Evolutionary conservation across 2,888 invertebrate species (phyloP), one percentile per base, ranked within the genome.

Genomic region (Allygus modestus): DNA sequence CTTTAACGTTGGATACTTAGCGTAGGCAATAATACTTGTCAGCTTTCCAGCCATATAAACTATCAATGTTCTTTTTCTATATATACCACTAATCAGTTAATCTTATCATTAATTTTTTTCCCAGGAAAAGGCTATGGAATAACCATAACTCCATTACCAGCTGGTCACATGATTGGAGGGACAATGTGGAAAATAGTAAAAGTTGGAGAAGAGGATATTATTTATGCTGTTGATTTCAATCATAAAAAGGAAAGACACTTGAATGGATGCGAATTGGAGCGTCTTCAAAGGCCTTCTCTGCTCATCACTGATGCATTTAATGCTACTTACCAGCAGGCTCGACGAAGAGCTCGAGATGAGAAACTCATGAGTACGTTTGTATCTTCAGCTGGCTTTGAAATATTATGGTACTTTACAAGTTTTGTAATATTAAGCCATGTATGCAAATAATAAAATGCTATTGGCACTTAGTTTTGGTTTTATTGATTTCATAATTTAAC

Each of bases 121-220:
- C 1, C 89, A 96, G 97, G 97, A 0, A 98, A 98, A 92, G 99
- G 99, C 0, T 95, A 98, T 90, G 99, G 99, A 0, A 93, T 99
- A 33, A 97, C 98, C 15, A 96, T 97, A 75, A 99, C 98, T 0
- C 99, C 99, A 0, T 91, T 99, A 26, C 97, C 98, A 9, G 99
- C 99, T 0, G 97, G 99, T 0, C 99, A 99, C 90, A 98, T 99
- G 94, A 96, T 99, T 73, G 99, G 99, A 0, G 99, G 99, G 20
- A 98, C 99, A 0, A 97, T 99, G 79, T 99, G 99, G 99, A 97
- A 98, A 89, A 99, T 99, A 28, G 96, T 98, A 41, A 99, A 99
- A 89, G 97, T 98, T 41, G 99, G 98, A 0, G 99, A 99, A 90
- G 99, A 99, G 91, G 99, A 99, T 89, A 98, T 99, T 87, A 95